Conservation (phyloP, 1,140 invertebrate genomes). For the Tetramorium simillimum region DNA sequence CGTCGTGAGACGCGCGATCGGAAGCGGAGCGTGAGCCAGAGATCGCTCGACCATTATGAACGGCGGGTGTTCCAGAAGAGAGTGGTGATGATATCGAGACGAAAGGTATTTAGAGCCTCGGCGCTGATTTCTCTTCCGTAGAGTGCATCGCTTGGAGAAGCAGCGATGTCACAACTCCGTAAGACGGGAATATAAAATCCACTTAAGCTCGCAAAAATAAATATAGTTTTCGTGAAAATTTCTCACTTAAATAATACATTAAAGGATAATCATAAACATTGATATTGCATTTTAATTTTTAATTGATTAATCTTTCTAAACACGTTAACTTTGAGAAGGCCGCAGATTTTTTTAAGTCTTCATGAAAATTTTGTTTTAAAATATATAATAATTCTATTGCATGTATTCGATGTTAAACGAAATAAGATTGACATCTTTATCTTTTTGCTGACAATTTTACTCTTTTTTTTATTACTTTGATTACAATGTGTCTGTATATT, state of each 20-base stretch:
- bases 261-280: not conserved
- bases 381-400: not conserved
- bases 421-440: not conserved
- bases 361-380: too few species aligned
- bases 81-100: conserved; percentile 27
- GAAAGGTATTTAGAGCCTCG: not conserved
- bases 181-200: not conserved
- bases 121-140: not conserved
- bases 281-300: conserved; percentile 1
- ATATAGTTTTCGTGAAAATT: not conserved
- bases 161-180: not conserved
- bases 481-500: not conserved
- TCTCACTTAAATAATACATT: not conserved
- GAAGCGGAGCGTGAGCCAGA: conserved; percentile 75
- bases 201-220: not conserved
- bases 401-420: not conserved
- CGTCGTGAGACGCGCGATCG: conserved; percentile 54
- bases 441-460: not conserved
- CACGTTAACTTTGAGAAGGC: not conserved
- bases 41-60: conserved; percentile 55
- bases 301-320: not conserved
- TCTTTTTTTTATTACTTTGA: not conserved
- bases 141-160: not conserved
- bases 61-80: conserved; percentile 16
- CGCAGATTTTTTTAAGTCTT: too few species aligned